Conservation (phyloP, 2,113 vertebrate species). For the Erpornis zantholeuca region DNA sequence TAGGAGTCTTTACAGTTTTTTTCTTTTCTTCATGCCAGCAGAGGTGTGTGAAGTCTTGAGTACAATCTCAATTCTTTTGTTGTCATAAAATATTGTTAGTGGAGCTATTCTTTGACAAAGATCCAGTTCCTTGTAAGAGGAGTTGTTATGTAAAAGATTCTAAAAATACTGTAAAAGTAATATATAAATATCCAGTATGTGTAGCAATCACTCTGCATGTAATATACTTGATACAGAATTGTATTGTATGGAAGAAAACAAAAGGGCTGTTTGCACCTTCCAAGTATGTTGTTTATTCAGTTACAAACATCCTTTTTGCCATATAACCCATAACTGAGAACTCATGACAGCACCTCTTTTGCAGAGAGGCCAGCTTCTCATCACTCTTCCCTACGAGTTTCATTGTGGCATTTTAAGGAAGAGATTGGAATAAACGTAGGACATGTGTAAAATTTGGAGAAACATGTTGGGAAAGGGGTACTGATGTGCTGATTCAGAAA, state of each 20-base stretch:
- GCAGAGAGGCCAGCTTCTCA: background rate
- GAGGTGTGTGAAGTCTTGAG: background rate
- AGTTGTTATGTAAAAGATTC: background rate
- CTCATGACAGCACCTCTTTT: background rate
- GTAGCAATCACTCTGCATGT: background rate
- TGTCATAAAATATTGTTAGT: background rate
- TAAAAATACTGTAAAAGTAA: background rate
- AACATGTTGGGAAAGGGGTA: background rate
- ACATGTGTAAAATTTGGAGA: background rate
- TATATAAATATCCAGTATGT: background rate
- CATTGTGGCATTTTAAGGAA: background rate
- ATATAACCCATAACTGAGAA: background rate
- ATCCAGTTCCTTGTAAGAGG: background rate
- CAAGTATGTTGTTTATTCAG: background rate
- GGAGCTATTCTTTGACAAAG: background rate
- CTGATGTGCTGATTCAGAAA: background rate
- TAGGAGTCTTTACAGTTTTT: background rate
- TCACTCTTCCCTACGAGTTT: background rate
- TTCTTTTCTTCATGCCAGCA: background rate
- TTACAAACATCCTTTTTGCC: background rate
- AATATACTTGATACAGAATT: background rate
- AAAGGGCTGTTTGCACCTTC: background rate
- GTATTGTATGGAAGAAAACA: background rate
- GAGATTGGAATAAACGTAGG: background rate
- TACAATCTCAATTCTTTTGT: background rate